Conservation (phyloP, 2,797 vertebrate species). For the Oophaga sylvatica region DNA sequence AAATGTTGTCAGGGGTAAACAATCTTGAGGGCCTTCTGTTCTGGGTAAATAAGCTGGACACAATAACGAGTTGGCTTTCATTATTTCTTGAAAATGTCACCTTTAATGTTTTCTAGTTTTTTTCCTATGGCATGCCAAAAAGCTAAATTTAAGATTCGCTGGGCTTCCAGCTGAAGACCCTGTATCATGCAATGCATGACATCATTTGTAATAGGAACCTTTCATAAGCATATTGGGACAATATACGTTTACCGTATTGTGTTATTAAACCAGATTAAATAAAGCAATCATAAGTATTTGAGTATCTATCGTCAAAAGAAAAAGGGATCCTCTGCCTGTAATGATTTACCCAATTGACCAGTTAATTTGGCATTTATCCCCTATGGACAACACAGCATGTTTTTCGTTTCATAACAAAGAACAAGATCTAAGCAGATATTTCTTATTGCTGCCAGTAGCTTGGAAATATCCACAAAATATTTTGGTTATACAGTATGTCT, state of each 20-base stretch:
- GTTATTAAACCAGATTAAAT: conserved; percentile 4
- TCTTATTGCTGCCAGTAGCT: neutral
- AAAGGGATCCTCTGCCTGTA: neutral
- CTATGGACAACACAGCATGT: neutral
- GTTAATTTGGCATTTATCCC: neutral
- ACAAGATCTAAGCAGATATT: neutral
- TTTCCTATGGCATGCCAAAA: neutral
- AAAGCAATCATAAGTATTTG: neutral
- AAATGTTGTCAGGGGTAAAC: too few species aligned
- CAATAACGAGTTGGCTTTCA: neutral
- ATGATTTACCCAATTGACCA: neutral
- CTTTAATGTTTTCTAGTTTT: neutral
- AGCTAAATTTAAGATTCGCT: neutral
- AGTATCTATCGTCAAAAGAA: conserved; percentile 18
- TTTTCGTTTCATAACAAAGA: neutral
- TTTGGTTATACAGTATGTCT: neutral
- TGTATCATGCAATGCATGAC: neutral
- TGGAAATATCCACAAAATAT: neutral
- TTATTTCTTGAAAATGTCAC: neutral
- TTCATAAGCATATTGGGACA: conserved; percentile 23
- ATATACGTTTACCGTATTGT: neutral
- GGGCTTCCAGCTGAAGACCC: neutral
- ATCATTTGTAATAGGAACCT: conserved; percentile 1
- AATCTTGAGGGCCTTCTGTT: neutral
- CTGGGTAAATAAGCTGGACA: neutral